phyloP scores from a whole-genome alignment of 2,888 invertebrate genomes.

The Oasisia sp. region DNA sequence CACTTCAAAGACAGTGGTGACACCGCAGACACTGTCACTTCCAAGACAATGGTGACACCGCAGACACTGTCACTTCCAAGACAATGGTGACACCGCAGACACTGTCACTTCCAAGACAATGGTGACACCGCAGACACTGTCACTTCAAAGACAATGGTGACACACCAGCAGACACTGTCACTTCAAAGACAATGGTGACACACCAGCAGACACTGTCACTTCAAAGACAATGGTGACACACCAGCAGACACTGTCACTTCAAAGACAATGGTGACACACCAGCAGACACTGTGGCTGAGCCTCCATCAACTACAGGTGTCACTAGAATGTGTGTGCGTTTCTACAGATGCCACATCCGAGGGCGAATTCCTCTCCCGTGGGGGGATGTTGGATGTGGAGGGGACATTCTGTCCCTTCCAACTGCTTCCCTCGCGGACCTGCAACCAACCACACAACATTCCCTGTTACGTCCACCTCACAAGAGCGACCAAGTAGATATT shows the following conservation, averaged over 20 bases:
- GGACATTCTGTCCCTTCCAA: slow-evolving; percentile 96
- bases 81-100: too few relatives aligned
- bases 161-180: too few relatives aligned
- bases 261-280: background rate
- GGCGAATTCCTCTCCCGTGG: slow-evolving; percentile 98
- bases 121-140: too few relatives aligned
- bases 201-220: too few relatives aligned
- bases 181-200: too few relatives aligned
- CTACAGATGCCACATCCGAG: slow-evolving; percentile 97
- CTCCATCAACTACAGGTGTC: background rate
- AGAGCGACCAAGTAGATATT: background rate
- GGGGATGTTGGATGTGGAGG: slow-evolving; percentile 92
- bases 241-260: background rate
- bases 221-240: background rate
- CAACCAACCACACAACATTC: slow-evolving; percentile 37
- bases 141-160: too few relatives aligned
- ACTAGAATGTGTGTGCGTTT: slow-evolving; percentile 88
- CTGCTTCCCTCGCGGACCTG: slow-evolving; percentile 91
- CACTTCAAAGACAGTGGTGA: too few relatives aligned
- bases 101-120: too few relatives aligned
- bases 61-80: too few relatives aligned
- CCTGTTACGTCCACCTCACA: background rate
- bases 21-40: too few relatives aligned
- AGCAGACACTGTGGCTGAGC: background rate
- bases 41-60: too few relatives aligned